A percentile compares a stretch with the other conserved stretches of the same genome.
phyloP scores from a whole-genome alignment of 1,140 invertebrate genomes.

The Papilio xuthus region DNA sequence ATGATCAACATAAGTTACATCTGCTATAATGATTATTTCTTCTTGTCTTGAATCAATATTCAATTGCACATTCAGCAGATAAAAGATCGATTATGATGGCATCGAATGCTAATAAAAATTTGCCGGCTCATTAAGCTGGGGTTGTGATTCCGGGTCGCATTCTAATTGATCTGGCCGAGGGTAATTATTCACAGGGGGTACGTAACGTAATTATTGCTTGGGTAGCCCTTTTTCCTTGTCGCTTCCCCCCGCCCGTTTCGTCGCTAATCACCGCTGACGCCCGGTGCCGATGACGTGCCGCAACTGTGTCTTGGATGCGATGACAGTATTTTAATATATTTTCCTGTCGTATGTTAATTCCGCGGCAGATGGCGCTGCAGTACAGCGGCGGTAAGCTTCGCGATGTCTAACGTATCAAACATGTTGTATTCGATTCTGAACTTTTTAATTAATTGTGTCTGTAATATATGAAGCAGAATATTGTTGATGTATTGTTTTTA shows the following conservation, averaged over 20 bases:
- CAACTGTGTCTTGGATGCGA: conserved; percentile 65
- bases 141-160: conserved; percentile 66
- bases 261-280: conserved; percentile 67
- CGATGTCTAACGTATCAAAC: conserved; percentile 52
- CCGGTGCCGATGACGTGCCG: conserved; percentile 73
- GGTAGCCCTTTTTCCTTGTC: conserved; percentile 77
- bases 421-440: conserved; percentile 1
- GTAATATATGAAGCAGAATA: neutral
- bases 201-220: conserved; percentile 75
- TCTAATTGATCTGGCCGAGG: conserved; percentile 70
- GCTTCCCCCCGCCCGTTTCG: conserved; percentile 48
- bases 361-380: conserved; percentile 62
- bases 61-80: conserved; percentile 10
- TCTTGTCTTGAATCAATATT: neutral
- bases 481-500: neutral
- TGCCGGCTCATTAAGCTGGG: conserved; percentile 63
- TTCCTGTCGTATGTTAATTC: conserved; percentile 75
- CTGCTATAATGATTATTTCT: conserved; percentile 2
- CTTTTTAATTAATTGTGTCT: neutral
- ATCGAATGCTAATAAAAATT: conserved; percentile 60
- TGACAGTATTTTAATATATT: conserved; percentile 80
- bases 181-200: conserved; percentile 78
- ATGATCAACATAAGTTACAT: neutral
- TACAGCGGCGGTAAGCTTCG: conserved; percentile 51
- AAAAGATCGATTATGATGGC: conserved; percentile 28